Percentiles rank a stretch among this genome's conserved stretches.
phyloP scores from a whole-genome alignment of 2,113 vertebrate genomes.

The Melanocharis versteri region DNA sequence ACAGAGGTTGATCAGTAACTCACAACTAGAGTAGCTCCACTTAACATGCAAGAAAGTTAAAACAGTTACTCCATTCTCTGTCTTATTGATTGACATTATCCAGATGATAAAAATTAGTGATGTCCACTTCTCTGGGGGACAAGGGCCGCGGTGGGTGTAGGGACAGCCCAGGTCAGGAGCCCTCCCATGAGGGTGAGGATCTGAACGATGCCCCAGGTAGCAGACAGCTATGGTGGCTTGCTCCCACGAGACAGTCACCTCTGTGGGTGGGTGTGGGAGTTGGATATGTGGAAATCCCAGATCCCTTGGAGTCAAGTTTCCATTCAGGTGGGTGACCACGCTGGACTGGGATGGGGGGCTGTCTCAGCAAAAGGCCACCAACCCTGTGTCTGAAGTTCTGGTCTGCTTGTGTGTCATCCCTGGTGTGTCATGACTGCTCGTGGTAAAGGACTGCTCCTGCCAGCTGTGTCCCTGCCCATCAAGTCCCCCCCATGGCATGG shows the following conservation, averaged over 20 bases:
- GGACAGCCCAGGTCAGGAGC: not conserved
- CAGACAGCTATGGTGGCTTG: not conserved
- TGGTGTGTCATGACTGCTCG: accelerated
- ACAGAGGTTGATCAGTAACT: not conserved
- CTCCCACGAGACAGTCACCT: not conserved
- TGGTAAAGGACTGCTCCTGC: not conserved
- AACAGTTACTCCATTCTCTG: not conserved
- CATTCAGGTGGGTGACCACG: not conserved
- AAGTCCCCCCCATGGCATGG: accelerated
- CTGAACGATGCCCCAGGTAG: not conserved
- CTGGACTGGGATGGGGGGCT: not conserved
- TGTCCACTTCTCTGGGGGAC: not conserved
- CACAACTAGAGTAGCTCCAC: not conserved
- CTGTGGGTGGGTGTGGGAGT: not conserved
- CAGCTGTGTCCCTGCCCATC: not conserved
- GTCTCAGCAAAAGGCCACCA: not conserved
- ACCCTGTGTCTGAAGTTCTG: not conserved
- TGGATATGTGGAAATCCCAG: not conserved
- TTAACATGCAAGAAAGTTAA: not conserved
- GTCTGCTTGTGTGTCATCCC: not conserved
- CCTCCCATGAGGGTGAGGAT: accelerated
- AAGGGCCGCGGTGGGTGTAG: not conserved
- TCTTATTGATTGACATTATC: not conserved
- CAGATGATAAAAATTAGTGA: not conserved
- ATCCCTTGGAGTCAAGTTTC: not conserved